Evolutionary conservation across 2,888 invertebrate species (phyloP), one percentile per base, ranked within the genome.

Genomic region (Euplagia quadripunctaria): DNA sequence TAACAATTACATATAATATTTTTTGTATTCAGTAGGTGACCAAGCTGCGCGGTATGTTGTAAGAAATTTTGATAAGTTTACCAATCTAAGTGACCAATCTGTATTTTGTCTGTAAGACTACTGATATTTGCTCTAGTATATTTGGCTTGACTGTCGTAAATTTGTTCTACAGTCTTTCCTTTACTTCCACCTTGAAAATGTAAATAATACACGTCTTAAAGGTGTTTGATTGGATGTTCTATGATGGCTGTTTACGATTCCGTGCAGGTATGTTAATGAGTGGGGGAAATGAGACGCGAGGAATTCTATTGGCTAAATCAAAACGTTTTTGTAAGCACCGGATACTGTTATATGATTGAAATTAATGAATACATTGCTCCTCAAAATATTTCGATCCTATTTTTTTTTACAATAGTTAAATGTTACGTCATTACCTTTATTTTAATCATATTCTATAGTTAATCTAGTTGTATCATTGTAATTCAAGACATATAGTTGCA

Each of bases 11-110:
- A 31, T 31, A 31, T 73, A 79, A 84, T 85, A 66, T 84, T 83
- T 85, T 85, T 82, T 82, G 82, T 81, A 79, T 78, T 83, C 81
- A 81, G 84, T 81, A 81, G 80, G 78, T 78, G 83, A 68, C 68
- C 68, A 74, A 61, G 20, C 79, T 78, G 64, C 64, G 64, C 69
- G 43, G 66, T 73, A 72, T 72, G 66, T 42, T 79, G 73, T 71
- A 52, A 75, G 71, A 79, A 82, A 79, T 79, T 80, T 79, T 76
- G 74, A 81, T 73, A 73, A 78, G 75, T 71, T n/a, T 46, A 42
- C 46, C n/a, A 65, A 66, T 71, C 12, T 51, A 61, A 66, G 14
- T 64, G 31, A 0, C 7, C 16, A 64, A 20, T 61, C 14, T 61
- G 6, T 4, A 61, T 61, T 31, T 31, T 61, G 4, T 20, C 12